Conservation (phyloP, 2,113 vertebrate species). For the Asarcornis scutulata region DNA sequence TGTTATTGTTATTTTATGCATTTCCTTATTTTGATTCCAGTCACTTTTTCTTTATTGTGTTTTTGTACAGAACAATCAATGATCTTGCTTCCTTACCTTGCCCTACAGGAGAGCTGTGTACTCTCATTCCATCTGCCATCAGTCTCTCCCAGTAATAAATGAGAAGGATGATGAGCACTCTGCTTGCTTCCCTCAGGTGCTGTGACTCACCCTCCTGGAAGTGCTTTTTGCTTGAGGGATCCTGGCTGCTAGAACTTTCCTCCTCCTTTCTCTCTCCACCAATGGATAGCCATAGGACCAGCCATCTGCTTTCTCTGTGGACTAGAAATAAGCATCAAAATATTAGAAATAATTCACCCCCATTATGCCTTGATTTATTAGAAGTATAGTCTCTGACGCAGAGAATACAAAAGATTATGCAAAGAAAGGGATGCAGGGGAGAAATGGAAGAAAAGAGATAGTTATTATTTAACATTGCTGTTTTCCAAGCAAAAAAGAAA, state of each 20-base stretch:
- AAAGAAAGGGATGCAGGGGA: background rate
- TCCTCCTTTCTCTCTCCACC: constrained; percentile 32
- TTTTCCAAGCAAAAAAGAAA: background rate
- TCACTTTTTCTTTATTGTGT: constrained; percentile 10
- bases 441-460: background rate
- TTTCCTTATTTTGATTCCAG: constrained; percentile 7
- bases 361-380: constrained; percentile 25
- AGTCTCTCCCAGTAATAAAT: constrained; percentile 58
- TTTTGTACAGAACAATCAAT: constrained; percentile 33
- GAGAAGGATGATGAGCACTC: constrained; percentile 31
- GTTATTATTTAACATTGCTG: background rate
- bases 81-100: constrained; percentile 33
- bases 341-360: background rate
- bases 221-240: constrained; percentile 31
- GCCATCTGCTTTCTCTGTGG: constrained; percentile 56
- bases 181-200: constrained; percentile 37
- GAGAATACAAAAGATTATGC: background rate
- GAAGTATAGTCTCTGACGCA: background rate
- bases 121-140: constrained; percentile 55
- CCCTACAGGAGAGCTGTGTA: constrained; percentile 34
- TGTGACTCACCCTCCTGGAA: constrained; percentile 50
- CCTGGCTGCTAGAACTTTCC: background rate
- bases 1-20: background rate
- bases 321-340: background rate
- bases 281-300: constrained; percentile 23